Evolutionary conservation across 2,113 vertebrate species (phyloP).

Genomic region (Microtus montanus): DNA sequence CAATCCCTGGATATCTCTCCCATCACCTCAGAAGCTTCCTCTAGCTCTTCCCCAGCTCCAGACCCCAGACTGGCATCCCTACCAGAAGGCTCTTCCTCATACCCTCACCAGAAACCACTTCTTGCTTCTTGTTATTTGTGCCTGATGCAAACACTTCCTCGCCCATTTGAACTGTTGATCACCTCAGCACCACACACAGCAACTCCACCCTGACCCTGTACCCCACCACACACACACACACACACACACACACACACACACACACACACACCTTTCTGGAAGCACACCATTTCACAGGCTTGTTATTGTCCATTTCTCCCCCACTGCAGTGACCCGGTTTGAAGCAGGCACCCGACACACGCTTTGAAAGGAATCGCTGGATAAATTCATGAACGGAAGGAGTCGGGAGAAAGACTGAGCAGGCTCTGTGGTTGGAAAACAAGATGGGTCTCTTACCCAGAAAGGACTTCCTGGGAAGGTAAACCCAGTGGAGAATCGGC

Average conservation of each 20-base stretch:
- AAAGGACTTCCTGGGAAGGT: background rate
- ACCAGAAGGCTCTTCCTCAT: background rate
- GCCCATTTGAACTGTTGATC: background rate
- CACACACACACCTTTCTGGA: background rate
- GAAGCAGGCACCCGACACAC: rapidly evolving
- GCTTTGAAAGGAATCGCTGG: background rate
- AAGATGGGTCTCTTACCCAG: background rate
- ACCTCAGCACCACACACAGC: too few species aligned
- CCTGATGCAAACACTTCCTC: too few species aligned
- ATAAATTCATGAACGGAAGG: rapidly evolving
- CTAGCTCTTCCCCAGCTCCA: background rate
- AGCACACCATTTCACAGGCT: background rate
- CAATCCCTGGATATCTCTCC: rapidly evolving
- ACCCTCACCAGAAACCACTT: background rate
- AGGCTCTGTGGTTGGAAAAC: background rate
- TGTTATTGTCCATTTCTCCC: too few species aligned
- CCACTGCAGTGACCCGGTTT: rapidly evolving
- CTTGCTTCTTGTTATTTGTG: rapidly evolving
- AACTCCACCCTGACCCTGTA: too few species aligned
- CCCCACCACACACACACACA: background rate
- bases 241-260: background rate
- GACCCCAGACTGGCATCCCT: too few species aligned
- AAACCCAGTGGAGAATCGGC: background rate
- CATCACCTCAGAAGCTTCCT: background rate
- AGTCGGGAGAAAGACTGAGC: rapidly evolving